phyloP scores from a whole-genome alignment of 2,888 invertebrate genomes.

The Eurytoma californica region DNA sequence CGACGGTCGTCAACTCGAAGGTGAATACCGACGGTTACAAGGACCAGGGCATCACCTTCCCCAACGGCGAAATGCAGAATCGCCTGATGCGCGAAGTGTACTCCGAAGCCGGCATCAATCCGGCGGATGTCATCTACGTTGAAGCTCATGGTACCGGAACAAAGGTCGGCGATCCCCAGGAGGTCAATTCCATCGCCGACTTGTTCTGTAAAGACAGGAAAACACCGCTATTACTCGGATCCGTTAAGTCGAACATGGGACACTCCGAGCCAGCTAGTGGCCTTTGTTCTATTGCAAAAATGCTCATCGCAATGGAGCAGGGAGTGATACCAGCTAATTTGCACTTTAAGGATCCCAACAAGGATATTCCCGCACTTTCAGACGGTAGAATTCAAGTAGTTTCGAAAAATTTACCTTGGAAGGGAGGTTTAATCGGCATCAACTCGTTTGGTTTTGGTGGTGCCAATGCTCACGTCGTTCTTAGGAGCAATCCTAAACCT shows the following conservation, averaged over 20 bases:
- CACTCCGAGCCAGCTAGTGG: conserved; percentile 97
- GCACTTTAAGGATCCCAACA: conserved; percentile 91
- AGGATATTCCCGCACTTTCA: conserved; percentile 91
- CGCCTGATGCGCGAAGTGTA: conserved; percentile 91
- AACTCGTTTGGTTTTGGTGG: conserved; percentile 99
- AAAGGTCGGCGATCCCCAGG: conserved; percentile 98
- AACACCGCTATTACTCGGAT: conserved; percentile 91
- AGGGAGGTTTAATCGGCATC: conserved; percentile 93
- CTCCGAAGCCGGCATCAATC: conserved; percentile 87
- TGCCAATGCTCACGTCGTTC: conserved; percentile 93
- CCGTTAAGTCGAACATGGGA: conserved; percentile 99
- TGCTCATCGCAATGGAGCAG: conserved; percentile 93
- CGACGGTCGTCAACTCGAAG: conserved; percentile 90
- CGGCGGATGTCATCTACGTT: conserved; percentile 90
- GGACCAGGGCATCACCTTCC: conserved; percentile 92
- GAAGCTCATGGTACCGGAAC: conserved; percentile 99
- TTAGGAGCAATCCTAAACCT: conserved; percentile 86
- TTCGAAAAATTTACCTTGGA: conserved; percentile 87
- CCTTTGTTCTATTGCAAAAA: conserved; percentile 92
- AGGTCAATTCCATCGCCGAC: conserved; percentile 95
- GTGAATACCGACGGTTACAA: conserved; percentile 96
- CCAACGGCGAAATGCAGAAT: conserved; percentile 88
- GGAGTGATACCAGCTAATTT: conserved; percentile 93
- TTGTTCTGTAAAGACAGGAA: conserved; percentile 90
- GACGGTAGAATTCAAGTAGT: conserved; percentile 93